Percentiles rank a stretch among this genome's conserved stretches.
Evolutionary conservation across 2,113 vertebrate species (phyloP).

Genomic region (Melanostigma gelatinosum): DNA sequence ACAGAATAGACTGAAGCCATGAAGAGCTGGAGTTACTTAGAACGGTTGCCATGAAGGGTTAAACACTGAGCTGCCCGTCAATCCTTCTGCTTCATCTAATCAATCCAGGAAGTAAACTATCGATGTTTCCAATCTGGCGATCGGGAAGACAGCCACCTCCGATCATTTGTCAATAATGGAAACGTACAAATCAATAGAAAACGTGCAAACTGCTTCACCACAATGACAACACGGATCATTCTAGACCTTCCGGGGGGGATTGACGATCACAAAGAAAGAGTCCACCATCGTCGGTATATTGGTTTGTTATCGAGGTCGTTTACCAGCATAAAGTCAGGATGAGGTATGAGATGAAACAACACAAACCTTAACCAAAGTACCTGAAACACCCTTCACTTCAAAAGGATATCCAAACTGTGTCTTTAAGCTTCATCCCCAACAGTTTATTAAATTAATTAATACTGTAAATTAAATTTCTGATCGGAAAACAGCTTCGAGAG

Average conservation of each 20-base stretch:
- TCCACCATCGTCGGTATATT: neutral
- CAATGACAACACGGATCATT: neutral
- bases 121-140: slow-evolving; percentile 1
- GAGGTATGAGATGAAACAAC: too few relatives aligned
- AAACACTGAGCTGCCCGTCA: neutral
- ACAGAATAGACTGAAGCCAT: neutral
- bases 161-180: slow-evolving; percentile 43
- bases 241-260: neutral
- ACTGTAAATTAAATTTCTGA: too few relatives aligned
- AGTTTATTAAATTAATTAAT: too few relatives aligned
- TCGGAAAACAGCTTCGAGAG: too few relatives aligned
- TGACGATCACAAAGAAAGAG: neutral
- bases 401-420: too few relatives aligned
- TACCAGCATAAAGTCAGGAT: too few relatives aligned
- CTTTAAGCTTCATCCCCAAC: too few relatives aligned
- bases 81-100: slow-evolving; percentile 13
- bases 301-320: too few relatives aligned
- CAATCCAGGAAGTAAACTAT: slow-evolving; percentile 38
- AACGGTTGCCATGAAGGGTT: too few relatives aligned
- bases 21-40: neutral
- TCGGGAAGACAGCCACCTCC: neutral
- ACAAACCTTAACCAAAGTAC: too few relatives aligned
- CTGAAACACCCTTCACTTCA: too few relatives aligned
- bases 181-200: slow-evolving; percentile 36
- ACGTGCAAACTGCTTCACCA: neutral